These are phyloP conservation scores for Clusia tigrina DNA, from an alignment of 2,888 invertebrate genomes.

Conservation along the genomic window DNA sequence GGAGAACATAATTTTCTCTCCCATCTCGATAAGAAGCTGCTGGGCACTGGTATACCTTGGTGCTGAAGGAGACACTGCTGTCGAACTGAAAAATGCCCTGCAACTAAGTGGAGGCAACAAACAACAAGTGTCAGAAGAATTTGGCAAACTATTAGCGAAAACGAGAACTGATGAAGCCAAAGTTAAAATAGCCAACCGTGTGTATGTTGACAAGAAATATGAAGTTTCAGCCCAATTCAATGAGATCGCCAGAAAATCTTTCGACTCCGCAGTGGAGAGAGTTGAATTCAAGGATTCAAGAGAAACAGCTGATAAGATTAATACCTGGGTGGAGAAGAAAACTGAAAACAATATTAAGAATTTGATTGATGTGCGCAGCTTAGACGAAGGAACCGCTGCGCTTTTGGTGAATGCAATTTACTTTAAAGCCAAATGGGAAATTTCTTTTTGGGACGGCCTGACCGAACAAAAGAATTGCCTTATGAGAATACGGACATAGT, in stretches of 20 bases:
- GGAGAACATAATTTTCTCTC: not conserved
- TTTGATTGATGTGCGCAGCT: conserved; percentile 69
- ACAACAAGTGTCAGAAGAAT: not conserved
- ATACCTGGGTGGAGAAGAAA: conserved; percentile 78
- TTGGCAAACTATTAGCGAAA: not conserved
- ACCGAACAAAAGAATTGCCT: conserved; percentile 70
- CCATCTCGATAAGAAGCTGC: not conserved
- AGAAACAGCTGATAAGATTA: conserved; percentile 70
- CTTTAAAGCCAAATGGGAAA: conserved; percentile 82
- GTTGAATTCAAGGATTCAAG: conserved; percentile 69
- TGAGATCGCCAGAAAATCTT: conserved; percentile 68
- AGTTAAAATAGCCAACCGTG: conserved; percentile 73
- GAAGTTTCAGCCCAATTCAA: conserved; percentile 67
- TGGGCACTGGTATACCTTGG: not conserved
- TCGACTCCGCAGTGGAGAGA: conserved; percentile 70
- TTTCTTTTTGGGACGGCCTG: conserved; percentile 70
- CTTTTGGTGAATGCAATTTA: conserved; percentile 88
- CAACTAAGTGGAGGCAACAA: not conserved
- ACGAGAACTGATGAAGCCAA: conserved; percentile 13
- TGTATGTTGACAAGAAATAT: conserved; percentile 70
- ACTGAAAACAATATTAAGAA: conserved; percentile 83
- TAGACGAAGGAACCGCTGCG: conserved; percentile 68
- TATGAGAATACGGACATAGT: conserved; percentile 75
- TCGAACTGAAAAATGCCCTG: not conserved
- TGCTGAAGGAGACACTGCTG: not conserved